A percentile compares a stretch with the other conserved stretches of the same genome.
Conservation (phyloP, 2,888 invertebrate species). For the Patella caerulea region DNA sequence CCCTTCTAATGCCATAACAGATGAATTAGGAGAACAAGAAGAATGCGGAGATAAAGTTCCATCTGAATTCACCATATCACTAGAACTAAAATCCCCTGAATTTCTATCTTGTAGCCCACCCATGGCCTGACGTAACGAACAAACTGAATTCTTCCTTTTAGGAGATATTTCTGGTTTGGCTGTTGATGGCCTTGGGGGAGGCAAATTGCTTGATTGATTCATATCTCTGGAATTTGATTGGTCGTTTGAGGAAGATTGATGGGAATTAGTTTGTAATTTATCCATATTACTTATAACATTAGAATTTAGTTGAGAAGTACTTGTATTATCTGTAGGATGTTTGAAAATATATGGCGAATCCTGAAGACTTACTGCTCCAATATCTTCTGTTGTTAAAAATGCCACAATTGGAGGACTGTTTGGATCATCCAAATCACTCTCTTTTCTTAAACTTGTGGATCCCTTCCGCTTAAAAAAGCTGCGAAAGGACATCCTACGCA, state of each 20-base stretch:
- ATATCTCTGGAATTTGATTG: not conserved
- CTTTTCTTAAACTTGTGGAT: conserved; percentile 22
- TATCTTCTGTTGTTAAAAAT: conserved; percentile 33
- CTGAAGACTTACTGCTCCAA: conserved; percentile 29
- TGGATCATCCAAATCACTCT: conserved; percentile 24
- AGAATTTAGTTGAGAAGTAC: not conserved
- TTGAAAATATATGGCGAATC: conserved; percentile 19
- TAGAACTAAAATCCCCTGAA: conserved; percentile 32
- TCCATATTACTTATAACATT: not conserved
- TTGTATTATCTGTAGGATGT: not conserved
- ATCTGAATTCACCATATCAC: conserved; percentile 30
- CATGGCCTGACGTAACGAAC: conserved; percentile 10
- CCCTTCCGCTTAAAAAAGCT: conserved; percentile 40
- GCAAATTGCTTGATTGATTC: conserved; percentile 4
- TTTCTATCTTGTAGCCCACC: conserved; percentile 14
- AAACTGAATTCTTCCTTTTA: conserved; percentile 14
- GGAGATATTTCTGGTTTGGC: conserved; percentile 12
- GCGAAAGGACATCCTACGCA: conserved; percentile 36
- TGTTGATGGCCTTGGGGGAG: conserved; percentile 8
- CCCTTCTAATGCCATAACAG: conserved; percentile 22
- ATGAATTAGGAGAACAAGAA: conserved; percentile 10
- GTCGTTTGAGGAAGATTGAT: not conserved
- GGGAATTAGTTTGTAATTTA: not conserved
- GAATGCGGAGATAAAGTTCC: conserved; percentile 31
- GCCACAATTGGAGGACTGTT: conserved; percentile 34